Conservation (phyloP, 2,113 vertebrate species). For the Pseudopipra pipra region DNA sequence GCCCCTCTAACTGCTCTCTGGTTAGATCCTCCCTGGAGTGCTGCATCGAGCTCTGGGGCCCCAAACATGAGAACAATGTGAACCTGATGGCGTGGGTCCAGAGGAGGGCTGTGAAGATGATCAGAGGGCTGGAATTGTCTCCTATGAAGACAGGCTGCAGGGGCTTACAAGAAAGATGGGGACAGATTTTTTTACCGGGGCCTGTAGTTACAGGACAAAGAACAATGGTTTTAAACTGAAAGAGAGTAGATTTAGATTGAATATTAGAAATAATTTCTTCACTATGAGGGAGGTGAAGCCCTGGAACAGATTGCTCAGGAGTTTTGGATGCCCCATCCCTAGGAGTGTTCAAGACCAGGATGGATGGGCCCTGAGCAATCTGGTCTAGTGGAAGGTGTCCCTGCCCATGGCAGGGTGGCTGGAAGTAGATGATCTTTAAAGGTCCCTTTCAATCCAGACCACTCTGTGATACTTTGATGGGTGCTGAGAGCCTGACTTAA, state of each 20-base stretch:
- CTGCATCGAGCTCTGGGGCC: neutral
- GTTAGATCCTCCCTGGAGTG: neutral
- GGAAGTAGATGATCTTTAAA: neutral
- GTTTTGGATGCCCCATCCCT: neutral
- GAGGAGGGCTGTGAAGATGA: neutral
- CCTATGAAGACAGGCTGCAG: neutral
- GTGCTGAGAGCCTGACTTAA: neutral
- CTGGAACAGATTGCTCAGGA: neutral
- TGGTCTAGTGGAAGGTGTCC: neutral
- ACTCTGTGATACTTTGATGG: neutral
- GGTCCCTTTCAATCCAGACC: neutral
- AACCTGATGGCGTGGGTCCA: neutral
- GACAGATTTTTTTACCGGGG: neutral
- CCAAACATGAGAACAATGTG: rapidly evolving
- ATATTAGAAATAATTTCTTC: neutral
- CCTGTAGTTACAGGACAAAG: neutral
- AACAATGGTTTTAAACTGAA: neutral
- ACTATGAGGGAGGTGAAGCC: neutral
- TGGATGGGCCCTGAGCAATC: neutral
- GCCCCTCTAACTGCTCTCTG: neutral
- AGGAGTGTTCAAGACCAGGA: neutral
- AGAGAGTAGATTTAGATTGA: neutral
- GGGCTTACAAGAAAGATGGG: neutral
- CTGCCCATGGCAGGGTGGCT: neutral
- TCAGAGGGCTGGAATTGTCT: neutral